Evolutionary conservation across 1,140 invertebrate species (phyloP).

Genomic region (Colletes latitarsis): DNA sequence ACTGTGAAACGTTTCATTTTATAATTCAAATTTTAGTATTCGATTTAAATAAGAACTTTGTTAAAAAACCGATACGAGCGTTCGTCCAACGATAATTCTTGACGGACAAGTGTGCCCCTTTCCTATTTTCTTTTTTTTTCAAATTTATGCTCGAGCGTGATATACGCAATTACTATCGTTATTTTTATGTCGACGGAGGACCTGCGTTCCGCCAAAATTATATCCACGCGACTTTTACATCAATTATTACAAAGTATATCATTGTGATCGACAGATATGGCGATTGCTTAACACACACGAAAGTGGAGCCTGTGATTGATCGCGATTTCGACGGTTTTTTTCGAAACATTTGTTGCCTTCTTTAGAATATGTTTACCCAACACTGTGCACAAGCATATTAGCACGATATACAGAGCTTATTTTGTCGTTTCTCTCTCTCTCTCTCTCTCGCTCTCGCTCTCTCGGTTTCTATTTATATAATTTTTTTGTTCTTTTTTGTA

Average conservation of each 20-base stretch:
- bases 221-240: conserved; percentile 15
- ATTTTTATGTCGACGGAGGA: too few relatives aligned
- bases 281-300: conserved; percentile 47
- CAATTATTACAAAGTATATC: conserved; percentile 37
- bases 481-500: conserved; percentile 10
- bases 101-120: neutral
- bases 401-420: conserved; percentile 46
- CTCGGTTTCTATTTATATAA: neutral
- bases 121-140: too few relatives aligned
- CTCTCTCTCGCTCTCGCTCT: too few relatives aligned
- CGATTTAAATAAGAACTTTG: too few relatives aligned
- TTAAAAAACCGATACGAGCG: neutral
- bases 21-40: too few relatives aligned
- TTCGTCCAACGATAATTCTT: neutral
- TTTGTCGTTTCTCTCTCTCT: neutral
- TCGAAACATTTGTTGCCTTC: neutral
- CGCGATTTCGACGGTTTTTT: conserved; percentile 28
- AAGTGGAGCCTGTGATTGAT: conserved; percentile 38
- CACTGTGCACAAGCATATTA: conserved; percentile 49
- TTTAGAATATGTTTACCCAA: conserved; percentile 39
- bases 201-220: neutral
- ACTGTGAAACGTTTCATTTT: too few relatives aligned
- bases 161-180: too few relatives aligned
- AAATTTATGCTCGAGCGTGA: too few relatives aligned
- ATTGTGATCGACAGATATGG: conserved; percentile 36